Evolutionary conservation across 2,113 vertebrate species (phyloP).

Genomic region (Edolisoma coerulescens): DNA sequence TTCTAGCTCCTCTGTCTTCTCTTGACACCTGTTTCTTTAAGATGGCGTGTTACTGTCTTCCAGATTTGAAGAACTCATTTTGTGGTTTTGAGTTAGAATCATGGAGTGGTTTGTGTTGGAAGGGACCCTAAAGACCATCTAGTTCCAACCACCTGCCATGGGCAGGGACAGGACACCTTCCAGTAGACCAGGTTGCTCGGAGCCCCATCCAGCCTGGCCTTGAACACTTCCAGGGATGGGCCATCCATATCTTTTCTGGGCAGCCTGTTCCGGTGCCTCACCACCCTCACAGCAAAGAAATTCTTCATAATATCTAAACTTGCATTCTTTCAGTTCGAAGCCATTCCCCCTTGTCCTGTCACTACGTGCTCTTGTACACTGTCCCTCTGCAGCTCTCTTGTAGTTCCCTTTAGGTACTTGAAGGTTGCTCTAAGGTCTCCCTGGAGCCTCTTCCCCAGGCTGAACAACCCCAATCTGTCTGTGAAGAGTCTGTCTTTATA

Average conservation of each 20-base stretch:
- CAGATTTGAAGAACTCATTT: background rate
- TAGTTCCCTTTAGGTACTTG: background rate
- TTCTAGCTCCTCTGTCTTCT: background rate
- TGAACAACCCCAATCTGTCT: background rate
- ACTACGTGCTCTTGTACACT: background rate
- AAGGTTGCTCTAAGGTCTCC: background rate
- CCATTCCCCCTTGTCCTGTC: background rate
- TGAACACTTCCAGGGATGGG: background rate
- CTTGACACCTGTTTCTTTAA: background rate
- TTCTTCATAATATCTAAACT: background rate
- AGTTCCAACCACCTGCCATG: background rate
- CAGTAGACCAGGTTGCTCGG: background rate
- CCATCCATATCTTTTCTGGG: background rate
- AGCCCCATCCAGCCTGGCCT: background rate
- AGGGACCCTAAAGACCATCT: background rate
- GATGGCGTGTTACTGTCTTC: background rate
- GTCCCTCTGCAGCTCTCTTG: background rate
- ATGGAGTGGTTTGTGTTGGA: background rate
- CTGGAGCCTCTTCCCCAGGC: background rate
- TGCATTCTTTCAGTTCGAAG: background rate
- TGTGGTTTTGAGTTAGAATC: background rate
- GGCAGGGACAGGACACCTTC: background rate
- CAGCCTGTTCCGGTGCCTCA: background rate
- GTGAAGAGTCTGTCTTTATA: background rate
- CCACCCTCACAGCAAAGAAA: background rate